Conservation (phyloP, 2,113 vertebrate species). For the Chauna torquata region DNA sequence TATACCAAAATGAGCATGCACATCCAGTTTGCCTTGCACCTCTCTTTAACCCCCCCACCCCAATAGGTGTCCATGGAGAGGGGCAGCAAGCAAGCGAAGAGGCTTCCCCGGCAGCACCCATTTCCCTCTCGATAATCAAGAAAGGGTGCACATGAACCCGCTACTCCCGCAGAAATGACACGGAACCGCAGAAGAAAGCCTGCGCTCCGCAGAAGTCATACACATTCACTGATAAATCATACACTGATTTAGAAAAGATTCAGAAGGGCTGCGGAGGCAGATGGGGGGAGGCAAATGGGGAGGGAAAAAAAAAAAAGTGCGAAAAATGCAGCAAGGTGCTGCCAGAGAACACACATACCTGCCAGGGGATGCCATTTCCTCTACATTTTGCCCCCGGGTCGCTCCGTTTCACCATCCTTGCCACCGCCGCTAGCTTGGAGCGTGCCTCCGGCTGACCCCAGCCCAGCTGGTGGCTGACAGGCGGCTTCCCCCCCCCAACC, state of each 20-base stretch:
- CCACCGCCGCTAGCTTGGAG: too few species aligned
- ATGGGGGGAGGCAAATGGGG: neutral
- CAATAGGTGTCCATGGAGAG: neutral
- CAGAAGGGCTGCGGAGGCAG: neutral
- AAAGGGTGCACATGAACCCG: neutral
- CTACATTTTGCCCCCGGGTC: slow-evolving; percentile 58
- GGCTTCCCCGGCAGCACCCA: slow-evolving; percentile 1
- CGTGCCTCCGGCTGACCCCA: slow-evolving; percentile 24
- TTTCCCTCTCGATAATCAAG: neutral
- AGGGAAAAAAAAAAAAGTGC: neutral
- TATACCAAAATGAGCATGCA: neutral
- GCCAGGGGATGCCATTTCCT: slow-evolving; percentile 78
- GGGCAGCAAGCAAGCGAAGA: neutral
- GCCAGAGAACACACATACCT: slow-evolving; percentile 68
- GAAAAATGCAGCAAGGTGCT: neutral
- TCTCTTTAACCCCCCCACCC: neutral
- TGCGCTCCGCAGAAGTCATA: neutral
- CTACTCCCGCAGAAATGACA: neutral
- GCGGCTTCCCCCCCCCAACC: slow-evolving; percentile 70
- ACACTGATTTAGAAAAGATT: neutral
- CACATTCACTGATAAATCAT: neutral
- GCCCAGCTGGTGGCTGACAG: slow-evolving; percentile 71
- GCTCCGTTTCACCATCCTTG: slow-evolving; percentile 13
- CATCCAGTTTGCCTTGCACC: neutral
- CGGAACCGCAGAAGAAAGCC: neutral